These are phyloP conservation scores for Drosophila maculinotata DNA, from an alignment of 2,888 invertebrate genomes.

Conservation along the genomic window DNA sequence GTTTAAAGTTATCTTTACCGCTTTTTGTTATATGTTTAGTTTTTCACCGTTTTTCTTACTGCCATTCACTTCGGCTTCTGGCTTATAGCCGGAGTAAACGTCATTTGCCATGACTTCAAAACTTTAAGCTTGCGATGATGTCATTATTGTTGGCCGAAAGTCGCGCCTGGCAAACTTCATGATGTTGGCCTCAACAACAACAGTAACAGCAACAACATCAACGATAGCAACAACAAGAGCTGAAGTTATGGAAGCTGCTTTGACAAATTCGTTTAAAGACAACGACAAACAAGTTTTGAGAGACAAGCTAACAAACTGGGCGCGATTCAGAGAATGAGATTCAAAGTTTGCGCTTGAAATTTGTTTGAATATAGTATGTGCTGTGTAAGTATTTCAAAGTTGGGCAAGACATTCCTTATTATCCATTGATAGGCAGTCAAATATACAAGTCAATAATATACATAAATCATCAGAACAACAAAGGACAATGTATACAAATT, in stretches of 20 bases:
- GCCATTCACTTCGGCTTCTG: constrained; percentile 12
- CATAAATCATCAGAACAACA: constrained; percentile 38
- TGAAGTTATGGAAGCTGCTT: constrained; percentile 73
- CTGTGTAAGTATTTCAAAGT: constrained; percentile 14
- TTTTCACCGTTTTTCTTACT: constrained; percentile 14
- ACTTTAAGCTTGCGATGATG: constrained; percentile 75
- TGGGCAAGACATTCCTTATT: constrained; percentile 24
- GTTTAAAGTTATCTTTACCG: constrained; percentile 20
- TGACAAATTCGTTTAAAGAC: constrained; percentile 73
- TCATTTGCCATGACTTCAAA: constrained; percentile 74
- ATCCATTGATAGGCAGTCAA: constrained; percentile 22
- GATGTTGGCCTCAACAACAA: constrained; percentile 25
- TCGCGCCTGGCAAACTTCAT: constrained; percentile 62
- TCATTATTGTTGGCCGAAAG: constrained; percentile 68
- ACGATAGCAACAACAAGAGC: constrained; percentile 12
- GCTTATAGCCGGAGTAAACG: constrained; percentile 52
- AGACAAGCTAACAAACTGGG: constrained; percentile 16
- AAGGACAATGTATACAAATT: constrained; percentile 31
- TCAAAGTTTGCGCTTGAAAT: constrained; percentile 3
- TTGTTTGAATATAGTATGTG: constrained; percentile 14
- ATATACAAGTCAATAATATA: constrained; percentile 37
- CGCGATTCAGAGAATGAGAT: constrained; percentile 4
- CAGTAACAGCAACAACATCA: constrained; percentile 16
- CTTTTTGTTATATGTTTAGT: constrained; percentile 9
- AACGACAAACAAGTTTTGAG: constrained; percentile 69